phyloP scores from a whole-genome alignment of 2,888 invertebrate genomes.

The Gerris lacustris region DNA sequence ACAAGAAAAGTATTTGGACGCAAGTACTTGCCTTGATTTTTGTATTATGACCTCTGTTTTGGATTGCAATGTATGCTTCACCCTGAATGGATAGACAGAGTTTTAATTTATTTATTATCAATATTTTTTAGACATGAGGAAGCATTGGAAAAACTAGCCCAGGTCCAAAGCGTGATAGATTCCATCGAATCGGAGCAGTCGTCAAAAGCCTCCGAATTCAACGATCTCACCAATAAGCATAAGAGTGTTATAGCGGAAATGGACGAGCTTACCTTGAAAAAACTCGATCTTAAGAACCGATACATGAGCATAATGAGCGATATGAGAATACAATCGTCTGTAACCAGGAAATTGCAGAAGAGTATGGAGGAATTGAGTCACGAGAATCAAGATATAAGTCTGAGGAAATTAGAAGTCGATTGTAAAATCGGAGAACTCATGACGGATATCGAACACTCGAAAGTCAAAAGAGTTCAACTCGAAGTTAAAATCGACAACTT shows the following conservation, averaged over 20 bases:
- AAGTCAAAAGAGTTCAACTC: constrained; percentile 10
- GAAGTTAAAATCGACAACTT: constrained; percentile 14
- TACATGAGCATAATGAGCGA: not conserved
- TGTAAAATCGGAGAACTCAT: constrained; percentile 16
- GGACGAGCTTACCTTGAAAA: not conserved
- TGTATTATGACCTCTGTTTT: too few relatives aligned
- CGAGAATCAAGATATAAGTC: not conserved
- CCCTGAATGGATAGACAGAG: too few relatives aligned
- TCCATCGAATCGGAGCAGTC: not conserved
- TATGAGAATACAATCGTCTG: not conserved
- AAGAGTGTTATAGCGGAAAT: not conserved
- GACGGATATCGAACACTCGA: constrained; percentile 15
- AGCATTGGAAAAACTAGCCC: not conserved
- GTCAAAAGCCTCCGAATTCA: not conserved
- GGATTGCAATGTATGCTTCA: too few relatives aligned
- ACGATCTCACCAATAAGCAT: not conserved
- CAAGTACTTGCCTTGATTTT: too few relatives aligned
- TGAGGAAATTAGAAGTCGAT: constrained; percentile 14
- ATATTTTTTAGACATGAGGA: not conserved
- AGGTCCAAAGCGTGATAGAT: not conserved
- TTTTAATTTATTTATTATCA: too few relatives aligned
- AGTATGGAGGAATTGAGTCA: not conserved
- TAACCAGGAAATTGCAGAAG: not conserved
- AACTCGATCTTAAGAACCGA: not conserved
- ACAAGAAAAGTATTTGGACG: too few relatives aligned